phyloP scores from a whole-genome alignment of 2,888 invertebrate genomes.

The Cantharis flavilabris region DNA sequence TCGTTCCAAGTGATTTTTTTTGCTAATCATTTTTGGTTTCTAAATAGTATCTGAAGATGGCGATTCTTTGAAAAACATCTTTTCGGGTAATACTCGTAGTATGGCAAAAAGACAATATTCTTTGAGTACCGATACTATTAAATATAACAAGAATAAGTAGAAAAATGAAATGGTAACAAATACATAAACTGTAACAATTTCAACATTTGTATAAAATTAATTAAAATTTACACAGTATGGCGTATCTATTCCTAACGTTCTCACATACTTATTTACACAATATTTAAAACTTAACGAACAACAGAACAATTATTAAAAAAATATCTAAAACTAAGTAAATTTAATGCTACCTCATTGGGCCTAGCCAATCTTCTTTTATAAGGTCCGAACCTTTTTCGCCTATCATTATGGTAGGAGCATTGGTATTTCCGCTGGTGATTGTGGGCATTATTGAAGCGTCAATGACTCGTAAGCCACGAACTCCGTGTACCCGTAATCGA shows the following conservation, averaged over 20 bases:
- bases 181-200: not conserved
- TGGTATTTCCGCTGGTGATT: slow-evolving; percentile 87
- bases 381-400: slow-evolving; percentile 87
- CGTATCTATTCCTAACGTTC: not conserved
- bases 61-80: too few species aligned
- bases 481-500: slow-evolving; percentile 74
- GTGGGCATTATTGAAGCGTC: slow-evolving; percentile 90
- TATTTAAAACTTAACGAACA: not conserved
- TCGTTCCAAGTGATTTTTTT: too few species aligned
- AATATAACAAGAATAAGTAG: not conserved
- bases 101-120: too few species aligned
- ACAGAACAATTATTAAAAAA: not conserved
- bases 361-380: slow-evolving; percentile 81
- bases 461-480: slow-evolving; percentile 78
- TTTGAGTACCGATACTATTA: not conserved
- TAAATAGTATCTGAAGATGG: too few species aligned
- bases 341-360: not conserved
- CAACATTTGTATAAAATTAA: not conserved
- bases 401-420: slow-evolving; percentile 91
- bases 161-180: not conserved
- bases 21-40: too few species aligned
- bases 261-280: not conserved
- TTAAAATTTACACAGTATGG: not conserved
- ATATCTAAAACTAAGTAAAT: not conserved
- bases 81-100: too few species aligned